These are phyloP conservation scores for Chaetophractus vellerosus DNA, from an alignment of 2,797 vertebrate genomes.

Conservation along the genomic window DNA sequence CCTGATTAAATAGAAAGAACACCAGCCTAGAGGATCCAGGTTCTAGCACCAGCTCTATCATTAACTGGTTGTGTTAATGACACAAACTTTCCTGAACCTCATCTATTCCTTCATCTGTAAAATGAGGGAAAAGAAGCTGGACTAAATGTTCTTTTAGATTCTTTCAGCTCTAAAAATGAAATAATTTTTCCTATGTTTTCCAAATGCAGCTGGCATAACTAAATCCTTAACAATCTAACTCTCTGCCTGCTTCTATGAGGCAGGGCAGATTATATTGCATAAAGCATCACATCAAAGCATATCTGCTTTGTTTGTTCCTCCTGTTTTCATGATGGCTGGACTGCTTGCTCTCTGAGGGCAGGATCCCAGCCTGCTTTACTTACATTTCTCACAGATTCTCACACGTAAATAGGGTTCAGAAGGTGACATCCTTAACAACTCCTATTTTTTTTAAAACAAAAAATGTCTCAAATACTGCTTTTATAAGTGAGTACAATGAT, in stretches of 20 bases:
- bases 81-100: background rate
- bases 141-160: background rate
- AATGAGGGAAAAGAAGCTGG: background rate
- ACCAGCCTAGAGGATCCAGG: background rate
- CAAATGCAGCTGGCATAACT: background rate
- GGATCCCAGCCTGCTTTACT: background rate
- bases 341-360: background rate
- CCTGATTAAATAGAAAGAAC: background rate
- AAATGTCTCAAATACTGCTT: conserved; percentile 4
- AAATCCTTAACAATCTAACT: background rate
- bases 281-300: background rate
- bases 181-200: conserved; percentile 39
- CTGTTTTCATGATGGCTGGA: background rate
- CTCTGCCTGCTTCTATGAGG: background rate
- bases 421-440: background rate
- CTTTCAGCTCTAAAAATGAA: conserved; percentile 35
- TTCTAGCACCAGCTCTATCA: background rate
- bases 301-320: background rate
- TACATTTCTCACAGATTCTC: background rate
- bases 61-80: background rate
- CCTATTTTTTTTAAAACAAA: conserved; percentile 29
- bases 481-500: background rate
- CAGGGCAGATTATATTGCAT: background rate
- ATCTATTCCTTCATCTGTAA: background rate
- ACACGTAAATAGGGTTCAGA: background rate